Evolutionary conservation across 2,113 vertebrate genomes (phyloP), one percentile per base, ranked within the genome.

Genomic region (Colossoma macropomum): DNA sequence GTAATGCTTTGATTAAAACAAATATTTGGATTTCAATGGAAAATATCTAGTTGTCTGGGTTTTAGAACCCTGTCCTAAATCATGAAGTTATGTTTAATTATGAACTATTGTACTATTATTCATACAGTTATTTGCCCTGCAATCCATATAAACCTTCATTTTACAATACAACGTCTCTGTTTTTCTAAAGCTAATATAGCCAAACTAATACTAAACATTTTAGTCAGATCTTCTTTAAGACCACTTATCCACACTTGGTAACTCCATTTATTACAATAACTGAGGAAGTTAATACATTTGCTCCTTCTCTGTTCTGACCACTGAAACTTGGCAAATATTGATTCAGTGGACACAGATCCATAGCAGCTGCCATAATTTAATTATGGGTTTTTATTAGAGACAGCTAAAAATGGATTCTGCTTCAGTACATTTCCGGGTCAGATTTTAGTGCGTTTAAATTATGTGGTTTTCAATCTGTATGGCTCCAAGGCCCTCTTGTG

Each of bases 341-440:
- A 38, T 38, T 70, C 66, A 7, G 16, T 70, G 38, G 38, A 70
- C 52, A 30, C 11, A 4, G 12, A 23, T 62, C 21, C 12, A 8
- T 27, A 13, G 10, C 52, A 9, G 54, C 30, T 45, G 9, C 28
- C 13, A 1, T 80, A 56, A 59, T 60, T 54, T 10, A 27, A 79
- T 69, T 52, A 16, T 11, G 45, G 34, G 23, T 19, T 77, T 77
- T 77, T 77, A 63, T 77, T 45, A 28, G 75, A 45, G 62, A 28
- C 75, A 21, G 34, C 54, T 65, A 62, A 65, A 77, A 15, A 11
- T 60, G 56, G n/a, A 62, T 28, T n/a, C 4, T 25, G 65, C 65
- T 38, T 70, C 6, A 8, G 41, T 11, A 70, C 41, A 13, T 70
- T 79, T 79, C 65, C 66, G 16, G 77, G n/a, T 70, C 52, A 28